phyloP scores from a whole-genome alignment of 2,888 invertebrate species.

The Conistra vaccinii region DNA sequence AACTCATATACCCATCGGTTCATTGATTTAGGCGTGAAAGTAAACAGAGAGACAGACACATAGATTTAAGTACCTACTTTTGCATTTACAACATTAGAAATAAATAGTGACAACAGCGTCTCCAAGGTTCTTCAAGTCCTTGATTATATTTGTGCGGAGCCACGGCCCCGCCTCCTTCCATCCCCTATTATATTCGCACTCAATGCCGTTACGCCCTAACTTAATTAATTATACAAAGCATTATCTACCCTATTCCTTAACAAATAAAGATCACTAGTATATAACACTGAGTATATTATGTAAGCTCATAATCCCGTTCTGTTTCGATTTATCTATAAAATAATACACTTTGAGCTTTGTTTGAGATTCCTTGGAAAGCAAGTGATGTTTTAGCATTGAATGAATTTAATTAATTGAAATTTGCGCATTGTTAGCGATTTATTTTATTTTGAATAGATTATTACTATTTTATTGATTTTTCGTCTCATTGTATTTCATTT shows the following conservation, averaged over 20 bases:
- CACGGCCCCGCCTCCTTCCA: conserved; percentile 88
- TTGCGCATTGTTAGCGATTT: conserved; percentile 77
- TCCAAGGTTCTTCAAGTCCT: conserved; percentile 76
- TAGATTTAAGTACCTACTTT: background rate
- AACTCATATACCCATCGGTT: background rate
- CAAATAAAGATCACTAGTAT: conserved; percentile 47
- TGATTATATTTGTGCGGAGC: conserved; percentile 90
- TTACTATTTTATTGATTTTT: conserved; percentile 22
- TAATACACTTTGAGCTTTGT: conserved; percentile 90
- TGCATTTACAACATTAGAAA: background rate
- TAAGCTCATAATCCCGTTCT: conserved; percentile 78
- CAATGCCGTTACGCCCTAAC: conserved; percentile 74
- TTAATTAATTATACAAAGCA: conserved; percentile 58
- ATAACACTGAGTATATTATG: conserved; percentile 66
- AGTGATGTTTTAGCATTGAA: conserved; percentile 88
- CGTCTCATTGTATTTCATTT: background rate
- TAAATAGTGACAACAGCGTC: conserved; percentile 43
- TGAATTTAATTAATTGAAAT: conserved; percentile 89
- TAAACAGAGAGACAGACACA: background rate
- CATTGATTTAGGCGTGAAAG: background rate
- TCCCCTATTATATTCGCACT: conserved; percentile 86
- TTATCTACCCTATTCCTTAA: conserved; percentile 61
- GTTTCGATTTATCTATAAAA: conserved; percentile 89
- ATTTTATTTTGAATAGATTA: conserved; percentile 61
- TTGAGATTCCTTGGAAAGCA: conserved; percentile 86